phyloP scores from a whole-genome alignment of 2,113 vertebrate genomes.

The Clarias gariepinus region DNA sequence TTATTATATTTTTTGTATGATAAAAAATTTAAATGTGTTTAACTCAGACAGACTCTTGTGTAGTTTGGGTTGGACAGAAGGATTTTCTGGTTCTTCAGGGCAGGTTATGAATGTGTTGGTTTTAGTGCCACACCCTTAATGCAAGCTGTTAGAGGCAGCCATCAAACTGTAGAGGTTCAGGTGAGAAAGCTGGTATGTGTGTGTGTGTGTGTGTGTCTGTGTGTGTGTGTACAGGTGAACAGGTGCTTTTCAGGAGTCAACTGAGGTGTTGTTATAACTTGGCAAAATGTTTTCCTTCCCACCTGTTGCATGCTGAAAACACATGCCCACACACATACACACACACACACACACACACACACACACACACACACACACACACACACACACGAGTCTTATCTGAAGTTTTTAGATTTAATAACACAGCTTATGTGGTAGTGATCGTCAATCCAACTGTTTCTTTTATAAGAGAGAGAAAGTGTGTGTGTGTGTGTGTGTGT shows the following conservation, averaged over 20 bases:
- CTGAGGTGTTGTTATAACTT: constrained; percentile 55
- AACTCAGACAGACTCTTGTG: neutral
- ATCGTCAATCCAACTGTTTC: constrained; percentile 16
- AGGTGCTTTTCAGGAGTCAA: constrained; percentile 59
- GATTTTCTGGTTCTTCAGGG: neutral
- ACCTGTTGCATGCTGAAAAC: constrained; percentile 59
- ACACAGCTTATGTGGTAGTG: neutral
- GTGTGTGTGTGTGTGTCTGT: constrained; percentile 23
- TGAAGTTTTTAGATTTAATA: neutral
- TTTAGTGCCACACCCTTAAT: neutral
- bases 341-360: neutral
- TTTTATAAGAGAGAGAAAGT: constrained; percentile 30
- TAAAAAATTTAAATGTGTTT: too few species aligned
- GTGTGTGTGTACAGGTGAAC: neutral
- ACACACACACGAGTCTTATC: neutral
- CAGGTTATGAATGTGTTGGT: neutral
- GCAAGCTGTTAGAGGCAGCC: neutral
- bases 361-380: neutral
- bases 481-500: too few species aligned
- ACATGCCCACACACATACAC: neutral
- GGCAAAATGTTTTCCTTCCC: constrained; percentile 61
- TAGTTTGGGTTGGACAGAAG: neutral
- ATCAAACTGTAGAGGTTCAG: neutral
- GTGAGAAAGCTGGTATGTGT: neutral
- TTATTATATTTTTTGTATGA: too few species aligned